These are phyloP conservation scores for Tetrax tetrax DNA, from an alignment of 2,113 vertebrate genomes.

Conservation along the genomic window DNA sequence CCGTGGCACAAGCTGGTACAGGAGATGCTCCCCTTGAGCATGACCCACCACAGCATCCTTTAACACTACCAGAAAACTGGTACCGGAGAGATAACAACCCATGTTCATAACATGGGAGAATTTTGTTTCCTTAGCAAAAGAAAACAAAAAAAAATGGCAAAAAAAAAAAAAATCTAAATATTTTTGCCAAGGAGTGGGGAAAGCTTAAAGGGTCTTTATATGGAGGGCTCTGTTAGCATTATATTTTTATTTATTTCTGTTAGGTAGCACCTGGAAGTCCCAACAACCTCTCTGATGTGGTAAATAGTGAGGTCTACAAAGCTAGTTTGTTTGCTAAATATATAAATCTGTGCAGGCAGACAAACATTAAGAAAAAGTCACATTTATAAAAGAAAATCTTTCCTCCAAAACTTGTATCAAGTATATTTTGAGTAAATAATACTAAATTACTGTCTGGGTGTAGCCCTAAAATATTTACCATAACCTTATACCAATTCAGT, in stretches of 20 bases:
- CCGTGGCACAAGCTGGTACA: neutral
- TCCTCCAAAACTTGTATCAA: neutral
- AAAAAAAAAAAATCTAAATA: neutral
- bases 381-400: neutral
- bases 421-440: neutral
- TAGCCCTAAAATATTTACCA: neutral
- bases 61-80: neutral
- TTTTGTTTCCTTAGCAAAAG: neutral
- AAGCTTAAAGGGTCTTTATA: neutral
- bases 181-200: neutral
- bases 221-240: neutral
- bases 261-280: neutral
- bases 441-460: neutral
- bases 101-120: neutral
- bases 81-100: neutral
- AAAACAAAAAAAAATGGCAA: neutral
- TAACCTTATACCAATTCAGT: neutral
- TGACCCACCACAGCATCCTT: neutral
- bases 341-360: neutral
- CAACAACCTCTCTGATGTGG: neutral
- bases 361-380: neutral
- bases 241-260: neutral
- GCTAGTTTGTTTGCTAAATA: neutral
- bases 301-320: neutral
- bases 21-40: neutral